phyloP scores from a whole-genome alignment of 2,888 invertebrate species.

The Hesperia comma region DNA sequence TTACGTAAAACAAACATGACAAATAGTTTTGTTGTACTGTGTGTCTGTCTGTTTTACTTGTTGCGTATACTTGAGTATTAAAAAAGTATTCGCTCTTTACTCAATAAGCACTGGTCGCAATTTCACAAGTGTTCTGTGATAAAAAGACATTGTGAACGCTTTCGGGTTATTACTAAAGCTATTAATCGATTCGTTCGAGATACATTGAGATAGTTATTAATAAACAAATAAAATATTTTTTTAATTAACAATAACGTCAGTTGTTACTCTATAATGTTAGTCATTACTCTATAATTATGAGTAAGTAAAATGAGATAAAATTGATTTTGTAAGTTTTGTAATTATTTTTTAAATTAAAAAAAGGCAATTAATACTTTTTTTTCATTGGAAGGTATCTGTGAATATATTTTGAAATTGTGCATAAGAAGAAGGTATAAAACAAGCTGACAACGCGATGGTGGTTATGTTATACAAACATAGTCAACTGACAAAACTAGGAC shows the following conservation, averaged over 20 bases:
- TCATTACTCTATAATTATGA: too few species aligned
- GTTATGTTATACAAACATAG: constrained; percentile 12
- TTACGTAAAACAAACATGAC: constrained; percentile 36
- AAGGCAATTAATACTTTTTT: too few species aligned
- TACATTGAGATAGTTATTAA: constrained; percentile 15
- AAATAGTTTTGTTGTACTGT: constrained; percentile 28
- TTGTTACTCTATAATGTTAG: too few species aligned
- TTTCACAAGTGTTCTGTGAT: constrained; percentile 32
- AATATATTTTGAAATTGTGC: not conserved
- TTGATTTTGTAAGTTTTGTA: too few species aligned
- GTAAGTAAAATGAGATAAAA: too few species aligned
- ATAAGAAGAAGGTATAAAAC: not conserved
- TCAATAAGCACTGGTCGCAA: constrained; percentile 24
- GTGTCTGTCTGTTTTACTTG: constrained; percentile 19
- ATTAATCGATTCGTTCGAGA: constrained; percentile 26
- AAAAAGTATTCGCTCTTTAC: constrained; percentile 23
- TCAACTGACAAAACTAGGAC: constrained; percentile 5
- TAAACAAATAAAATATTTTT: not conserved
- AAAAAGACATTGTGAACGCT: constrained; percentile 24
- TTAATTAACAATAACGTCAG: too few species aligned
- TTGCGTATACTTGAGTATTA: constrained; percentile 29
- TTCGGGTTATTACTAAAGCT: constrained; percentile 31
- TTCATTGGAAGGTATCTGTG: too few species aligned
- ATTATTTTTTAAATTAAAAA: too few species aligned
- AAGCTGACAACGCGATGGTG: not conserved